Conservation (phyloP, 2,888 invertebrate species). For the Drosophila falleni region DNA sequence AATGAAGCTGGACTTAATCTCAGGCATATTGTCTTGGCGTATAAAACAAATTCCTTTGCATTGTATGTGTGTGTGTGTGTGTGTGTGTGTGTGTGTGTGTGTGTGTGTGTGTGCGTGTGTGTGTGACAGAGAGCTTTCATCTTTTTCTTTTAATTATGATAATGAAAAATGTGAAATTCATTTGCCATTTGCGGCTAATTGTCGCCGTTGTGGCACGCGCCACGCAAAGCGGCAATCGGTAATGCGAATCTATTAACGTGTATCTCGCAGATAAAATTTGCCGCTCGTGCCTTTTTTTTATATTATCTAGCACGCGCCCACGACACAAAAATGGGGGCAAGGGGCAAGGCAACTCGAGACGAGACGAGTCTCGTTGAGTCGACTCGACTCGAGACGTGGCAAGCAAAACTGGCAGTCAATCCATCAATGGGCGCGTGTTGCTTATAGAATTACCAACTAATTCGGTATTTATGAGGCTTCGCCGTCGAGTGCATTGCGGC, state of each 20-base stretch:
- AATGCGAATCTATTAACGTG: constrained; percentile 50
- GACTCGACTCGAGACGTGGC: constrained; percentile 3
- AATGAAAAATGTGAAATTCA: constrained; percentile 67
- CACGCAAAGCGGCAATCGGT: constrained; percentile 41
- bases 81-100: background rate
- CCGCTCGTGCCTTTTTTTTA: constrained; percentile 45
- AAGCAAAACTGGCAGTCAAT: constrained; percentile 51
- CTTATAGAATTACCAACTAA: constrained; percentile 85
- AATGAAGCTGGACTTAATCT: constrained; percentile 36
- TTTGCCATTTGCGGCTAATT: constrained; percentile 75
- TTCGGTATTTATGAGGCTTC: constrained; percentile 84
- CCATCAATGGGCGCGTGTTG: constrained; percentile 84
- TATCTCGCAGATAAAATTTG: constrained; percentile 56
- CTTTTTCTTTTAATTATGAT: constrained; percentile 69
- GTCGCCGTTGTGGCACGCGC: constrained; percentile 54
- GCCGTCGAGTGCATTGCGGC: constrained; percentile 67
- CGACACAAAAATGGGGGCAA: constrained; percentile 16
- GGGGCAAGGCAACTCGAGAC: constrained; percentile 6
- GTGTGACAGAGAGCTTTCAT: constrained; percentile 34
- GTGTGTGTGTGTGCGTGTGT: too few species aligned
- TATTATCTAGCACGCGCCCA: constrained; percentile 71
- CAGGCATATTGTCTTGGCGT: constrained; percentile 10
- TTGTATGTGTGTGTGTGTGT: background rate
- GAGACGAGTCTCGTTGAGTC: background rate
- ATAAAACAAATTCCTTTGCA: constrained; percentile 14